These are phyloP conservation scores for Drosophila insularis DNA, from an alignment of 1,140 invertebrate species.

Conservation along the genomic window DNA sequence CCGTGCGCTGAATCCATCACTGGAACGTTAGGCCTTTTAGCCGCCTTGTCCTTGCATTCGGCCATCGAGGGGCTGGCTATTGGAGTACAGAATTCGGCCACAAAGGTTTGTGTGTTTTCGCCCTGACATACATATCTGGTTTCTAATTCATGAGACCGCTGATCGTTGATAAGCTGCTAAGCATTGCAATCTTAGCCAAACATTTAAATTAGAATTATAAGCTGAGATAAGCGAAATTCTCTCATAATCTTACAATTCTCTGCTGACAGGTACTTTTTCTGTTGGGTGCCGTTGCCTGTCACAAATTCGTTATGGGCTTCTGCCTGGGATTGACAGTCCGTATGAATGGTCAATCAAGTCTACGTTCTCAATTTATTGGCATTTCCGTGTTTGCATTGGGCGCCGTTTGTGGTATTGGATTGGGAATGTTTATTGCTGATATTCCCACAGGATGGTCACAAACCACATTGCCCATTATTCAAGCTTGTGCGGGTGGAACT, in stretches of 20 bases:
- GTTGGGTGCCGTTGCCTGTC: slow-evolving; percentile 87
- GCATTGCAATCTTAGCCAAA: slow-evolving; percentile 54
- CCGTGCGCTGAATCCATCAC: slow-evolving; percentile 85
- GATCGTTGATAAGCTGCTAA: slow-evolving; percentile 18
- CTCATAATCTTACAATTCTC: slow-evolving; percentile 5
- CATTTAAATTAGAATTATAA: slow-evolving; percentile 58
- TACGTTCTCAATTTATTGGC: slow-evolving; percentile 84
- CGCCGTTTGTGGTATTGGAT: slow-evolving; percentile 86
- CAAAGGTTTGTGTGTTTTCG: slow-evolving; percentile 84
- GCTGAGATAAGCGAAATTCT: slow-evolving; percentile 38
- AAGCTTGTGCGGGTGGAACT: slow-evolving; percentile 94
- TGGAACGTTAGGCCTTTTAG: slow-evolving; percentile 85
- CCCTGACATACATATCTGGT: slow-evolving; percentile 51
- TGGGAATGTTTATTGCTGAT: slow-evolving; percentile 85
- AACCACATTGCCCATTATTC: slow-evolving; percentile 84
- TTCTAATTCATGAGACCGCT: neutral
- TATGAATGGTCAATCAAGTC: slow-evolving; percentile 81
- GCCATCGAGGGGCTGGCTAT: slow-evolving; percentile 92
- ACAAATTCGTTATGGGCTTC: slow-evolving; percentile 91
- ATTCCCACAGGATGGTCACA: slow-evolving; percentile 82
- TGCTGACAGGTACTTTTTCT: slow-evolving; percentile 86
- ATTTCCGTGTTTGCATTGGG: slow-evolving; percentile 87
- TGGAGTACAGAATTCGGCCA: slow-evolving; percentile 87
- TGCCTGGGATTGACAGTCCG: slow-evolving; percentile 89
- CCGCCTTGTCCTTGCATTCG: slow-evolving; percentile 90